phyloP scores from a whole-genome alignment of 2,888 invertebrate genomes.

The Harmothoe impar region DNA sequence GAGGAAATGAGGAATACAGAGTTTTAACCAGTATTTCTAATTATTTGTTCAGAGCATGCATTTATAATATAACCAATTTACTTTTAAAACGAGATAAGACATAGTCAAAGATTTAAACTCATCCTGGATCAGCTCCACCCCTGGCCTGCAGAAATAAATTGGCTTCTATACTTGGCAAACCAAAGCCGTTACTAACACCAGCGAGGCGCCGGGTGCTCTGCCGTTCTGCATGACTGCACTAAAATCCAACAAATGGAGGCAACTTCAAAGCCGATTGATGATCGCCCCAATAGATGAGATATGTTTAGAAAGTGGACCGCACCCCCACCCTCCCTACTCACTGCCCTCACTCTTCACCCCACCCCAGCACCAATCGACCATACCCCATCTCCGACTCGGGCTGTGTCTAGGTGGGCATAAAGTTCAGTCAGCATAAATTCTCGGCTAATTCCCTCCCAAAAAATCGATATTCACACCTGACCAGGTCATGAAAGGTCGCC shows the following conservation, averaged over 20 bases:
- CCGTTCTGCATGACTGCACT: conserved; percentile 19
- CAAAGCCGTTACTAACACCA: neutral
- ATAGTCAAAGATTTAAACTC: too few species aligned
- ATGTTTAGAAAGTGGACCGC: conserved; percentile 55
- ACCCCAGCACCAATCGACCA: conserved; percentile 15
- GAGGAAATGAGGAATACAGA: too few species aligned
- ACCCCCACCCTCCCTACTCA: neutral
- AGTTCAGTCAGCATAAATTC: conserved; percentile 62
- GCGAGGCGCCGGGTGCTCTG: neutral
- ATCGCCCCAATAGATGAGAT: conserved; percentile 58
- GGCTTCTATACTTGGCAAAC: too few species aligned
- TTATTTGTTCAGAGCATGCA: too few species aligned
- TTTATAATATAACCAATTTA: too few species aligned
- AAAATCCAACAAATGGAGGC: conserved; percentile 49
- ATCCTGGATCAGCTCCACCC: too few species aligned
- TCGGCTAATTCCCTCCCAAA: conserved; percentile 48
- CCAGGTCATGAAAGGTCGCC: conserved; percentile 59
- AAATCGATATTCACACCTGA: conserved; percentile 62
- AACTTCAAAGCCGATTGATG: conserved; percentile 61
- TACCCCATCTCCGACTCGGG: neutral
- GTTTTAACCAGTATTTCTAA: too few species aligned
- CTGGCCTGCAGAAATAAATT: too few species aligned
- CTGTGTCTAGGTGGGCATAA: neutral
- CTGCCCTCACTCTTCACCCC: neutral
- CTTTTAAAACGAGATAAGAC: too few species aligned